Base-by-base conservation (phyloP, 2,888 invertebrate species). In the Tiliacea citrago region DNA sequence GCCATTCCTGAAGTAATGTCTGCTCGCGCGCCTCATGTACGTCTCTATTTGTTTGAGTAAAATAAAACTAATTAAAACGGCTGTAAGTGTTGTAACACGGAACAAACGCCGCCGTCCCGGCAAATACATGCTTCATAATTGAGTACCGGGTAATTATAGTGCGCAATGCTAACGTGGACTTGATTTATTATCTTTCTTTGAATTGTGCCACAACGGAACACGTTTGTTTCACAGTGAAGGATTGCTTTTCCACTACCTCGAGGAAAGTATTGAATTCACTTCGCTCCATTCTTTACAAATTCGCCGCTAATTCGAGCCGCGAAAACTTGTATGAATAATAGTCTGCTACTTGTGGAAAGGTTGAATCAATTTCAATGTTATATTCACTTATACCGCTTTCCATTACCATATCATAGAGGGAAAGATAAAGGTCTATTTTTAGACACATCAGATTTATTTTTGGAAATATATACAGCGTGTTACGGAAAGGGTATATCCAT, bases 1-100 rank as follows among this genome's bases (percentile, higher is more conserved):
- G 55, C 18, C 62, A 62, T 75, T 82, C 72, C 55, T 53, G 60
- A 61, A 82, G 67, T 73, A 58, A 73, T 74, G 73, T 78, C 76
- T 81, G 53, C 10, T 63, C 29, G 57, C 57, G 57, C 65, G 53
- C 51, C 65, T 72, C 73, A 69, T 75, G 69, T 57, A 57, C 42
- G 61, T 5, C 61, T 67, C 75, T 78, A 75, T 78, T 79, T 79
- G 74, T 83, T 77, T 70, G 35, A 77, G 73, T 75, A 72, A 75
- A 86, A 83, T 85, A 83, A 86, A 88, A 85, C 75, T 79, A 85
- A 86, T 86, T 81, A 78, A 79, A 84, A 86, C 51, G 67, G 57
- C 61, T 62, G 61, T 60, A 67, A 75, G 65, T 68, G 67, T 67
- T 79, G 65, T 74, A 68, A 71, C 73, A 68, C 70, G 68, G 75